phyloP scores from a whole-genome alignment of 2,113 vertebrate species.

The Ivindomyrus marchei region DNA sequence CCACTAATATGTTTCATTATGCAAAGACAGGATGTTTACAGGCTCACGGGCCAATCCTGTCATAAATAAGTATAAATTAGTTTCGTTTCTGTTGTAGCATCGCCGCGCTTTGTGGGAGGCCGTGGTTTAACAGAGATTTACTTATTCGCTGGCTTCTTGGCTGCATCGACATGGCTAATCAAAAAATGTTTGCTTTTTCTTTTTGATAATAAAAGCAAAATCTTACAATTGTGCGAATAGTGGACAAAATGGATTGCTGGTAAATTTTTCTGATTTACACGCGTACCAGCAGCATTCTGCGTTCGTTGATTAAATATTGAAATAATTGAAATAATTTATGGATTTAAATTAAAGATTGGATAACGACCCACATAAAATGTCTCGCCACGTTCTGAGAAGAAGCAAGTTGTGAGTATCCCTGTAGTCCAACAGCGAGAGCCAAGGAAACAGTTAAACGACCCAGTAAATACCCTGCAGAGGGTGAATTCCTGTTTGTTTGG shows the following conservation, averaged over 20 bases:
- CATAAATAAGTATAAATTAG: conserved; percentile 29
- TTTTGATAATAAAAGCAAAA: background rate
- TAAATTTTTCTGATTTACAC: background rate
- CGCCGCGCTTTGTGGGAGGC: background rate
- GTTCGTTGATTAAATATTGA: background rate
- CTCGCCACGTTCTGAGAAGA: background rate
- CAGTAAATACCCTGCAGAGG: conserved; percentile 4
- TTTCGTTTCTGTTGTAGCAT: conserved; percentile 16
- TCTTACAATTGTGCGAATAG: background rate
- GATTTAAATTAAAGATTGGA: background rate
- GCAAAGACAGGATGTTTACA: conserved; percentile 36
- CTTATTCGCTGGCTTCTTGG: background rate
- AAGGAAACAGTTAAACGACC: conserved; percentile 14
- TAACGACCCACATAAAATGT: background rate
- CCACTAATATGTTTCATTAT: conserved; percentile 25
- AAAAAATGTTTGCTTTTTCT: background rate
- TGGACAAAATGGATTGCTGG: background rate
- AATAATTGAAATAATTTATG: background rate
- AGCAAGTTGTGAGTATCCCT: background rate
- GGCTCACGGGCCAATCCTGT: conserved; percentile 20
- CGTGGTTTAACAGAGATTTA: background rate
- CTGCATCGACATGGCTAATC: background rate
- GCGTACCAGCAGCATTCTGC: background rate
- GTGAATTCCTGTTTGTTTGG: conserved; percentile 23
- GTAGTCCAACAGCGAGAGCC: background rate